phyloP scores from a whole-genome alignment of 2,888 invertebrate species.

The Dynastes maya region DNA sequence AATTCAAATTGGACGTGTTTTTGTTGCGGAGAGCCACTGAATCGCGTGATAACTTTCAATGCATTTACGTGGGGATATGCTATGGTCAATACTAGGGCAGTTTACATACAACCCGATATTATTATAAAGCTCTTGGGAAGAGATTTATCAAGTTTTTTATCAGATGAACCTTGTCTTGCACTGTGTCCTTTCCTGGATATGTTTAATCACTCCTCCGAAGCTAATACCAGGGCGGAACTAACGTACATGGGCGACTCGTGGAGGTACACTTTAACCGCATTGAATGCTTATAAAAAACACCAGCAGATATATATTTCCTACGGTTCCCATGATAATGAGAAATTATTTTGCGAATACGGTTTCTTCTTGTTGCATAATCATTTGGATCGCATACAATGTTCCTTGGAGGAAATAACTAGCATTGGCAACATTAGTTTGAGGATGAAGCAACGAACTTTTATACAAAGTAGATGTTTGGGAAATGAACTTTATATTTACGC shows the following conservation, averaged over 20 bases:
- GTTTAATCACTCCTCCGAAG: constrained; percentile 86
- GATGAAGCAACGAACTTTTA: constrained; percentile 74
- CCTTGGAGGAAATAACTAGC: constrained; percentile 72
- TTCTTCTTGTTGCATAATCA: constrained; percentile 82
- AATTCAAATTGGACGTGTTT: constrained; percentile 66
- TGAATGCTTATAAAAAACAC: constrained; percentile 74
- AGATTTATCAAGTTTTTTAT: constrained; percentile 67
- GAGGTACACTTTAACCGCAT: constrained; percentile 74
- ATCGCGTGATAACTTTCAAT: constrained; percentile 72
- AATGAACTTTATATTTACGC: constrained; percentile 77
- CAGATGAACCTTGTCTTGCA: constrained; percentile 79
- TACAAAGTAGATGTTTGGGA: constrained; percentile 76
- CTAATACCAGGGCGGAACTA: constrained; percentile 72
- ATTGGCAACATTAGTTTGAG: constrained; percentile 59
- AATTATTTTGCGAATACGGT: constrained; percentile 90
- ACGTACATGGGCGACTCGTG: constrained; percentile 61
- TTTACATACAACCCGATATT: constrained; percentile 78
- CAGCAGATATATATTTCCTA: constrained; percentile 92
- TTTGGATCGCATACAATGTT: constrained; percentile 78
- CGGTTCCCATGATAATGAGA: constrained; percentile 86
- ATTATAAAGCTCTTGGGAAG: constrained; percentile 68
- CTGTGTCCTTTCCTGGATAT: constrained; percentile 92
- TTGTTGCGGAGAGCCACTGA: constrained; percentile 69
- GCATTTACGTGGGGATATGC: constrained; percentile 87
- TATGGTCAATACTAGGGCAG: constrained; percentile 88